phyloP scores from a whole-genome alignment of 1,140 invertebrate species.

The Drosophila elegans region DNA sequence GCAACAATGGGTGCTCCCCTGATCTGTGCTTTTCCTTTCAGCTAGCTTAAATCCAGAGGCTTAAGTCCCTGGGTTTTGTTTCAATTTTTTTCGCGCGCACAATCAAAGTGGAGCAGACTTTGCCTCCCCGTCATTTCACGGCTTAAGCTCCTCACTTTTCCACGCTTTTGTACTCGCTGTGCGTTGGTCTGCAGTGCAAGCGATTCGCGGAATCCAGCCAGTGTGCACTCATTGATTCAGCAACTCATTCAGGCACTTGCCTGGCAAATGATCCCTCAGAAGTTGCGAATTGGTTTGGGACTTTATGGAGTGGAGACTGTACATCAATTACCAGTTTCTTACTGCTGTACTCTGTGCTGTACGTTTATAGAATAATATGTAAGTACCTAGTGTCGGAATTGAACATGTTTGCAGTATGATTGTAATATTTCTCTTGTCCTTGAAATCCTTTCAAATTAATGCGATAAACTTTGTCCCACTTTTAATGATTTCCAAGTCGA shows the following conservation, averaged over 20 bases:
- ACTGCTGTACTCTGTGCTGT: too few species aligned
- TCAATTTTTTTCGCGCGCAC: conserved; percentile 3
- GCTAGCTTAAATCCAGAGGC: conserved; percentile 12
- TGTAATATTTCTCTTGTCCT: not conserved
- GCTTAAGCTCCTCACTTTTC: not conserved
- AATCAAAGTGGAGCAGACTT: conserved; percentile 29
- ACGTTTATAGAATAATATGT: too few species aligned
- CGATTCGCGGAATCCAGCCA: conserved; percentile 14
- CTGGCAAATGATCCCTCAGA: conserved; percentile 26
- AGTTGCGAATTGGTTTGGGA: conserved; percentile 16
- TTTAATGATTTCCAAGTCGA: not conserved
- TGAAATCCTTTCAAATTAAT: not conserved
- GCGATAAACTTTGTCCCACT: not conserved
- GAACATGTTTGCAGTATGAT: too few species aligned
- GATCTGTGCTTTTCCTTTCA: conserved; percentile 19
- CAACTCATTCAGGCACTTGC: conserved; percentile 16
- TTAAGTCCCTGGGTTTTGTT: conserved; percentile 30
- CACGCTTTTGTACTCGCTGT: conserved; percentile 20
- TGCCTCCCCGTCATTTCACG: not conserved
- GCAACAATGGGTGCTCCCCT: conserved; percentile 20
- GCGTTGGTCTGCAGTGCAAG: conserved; percentile 6
- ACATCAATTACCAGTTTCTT: too few species aligned
- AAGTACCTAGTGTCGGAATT: too few species aligned
- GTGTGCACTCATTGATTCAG: conserved; percentile 30
- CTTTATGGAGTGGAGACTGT: conserved; percentile 22